Evolutionary conservation across 2,113 vertebrate species (phyloP).

Genomic region (Embiotoca jacksoni): DNA sequence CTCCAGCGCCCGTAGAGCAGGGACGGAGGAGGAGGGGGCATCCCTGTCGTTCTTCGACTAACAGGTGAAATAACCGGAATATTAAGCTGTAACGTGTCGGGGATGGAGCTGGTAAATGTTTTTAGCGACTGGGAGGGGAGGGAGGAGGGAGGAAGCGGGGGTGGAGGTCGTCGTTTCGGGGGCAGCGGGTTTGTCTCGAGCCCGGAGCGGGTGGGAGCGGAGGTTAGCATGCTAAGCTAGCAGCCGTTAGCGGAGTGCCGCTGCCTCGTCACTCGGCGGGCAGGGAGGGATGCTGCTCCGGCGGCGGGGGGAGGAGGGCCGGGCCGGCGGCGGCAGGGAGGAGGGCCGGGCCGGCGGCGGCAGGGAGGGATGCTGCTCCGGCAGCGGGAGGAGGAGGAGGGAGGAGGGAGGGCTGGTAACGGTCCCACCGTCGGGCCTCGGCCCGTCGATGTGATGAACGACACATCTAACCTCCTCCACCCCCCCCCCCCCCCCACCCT

Average conservation of each 20-base stretch:
- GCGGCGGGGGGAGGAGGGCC: no score
- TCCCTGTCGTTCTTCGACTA: conserved; percentile 63
- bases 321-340: no score
- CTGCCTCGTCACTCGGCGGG: conserved; percentile 73
- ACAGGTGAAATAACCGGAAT: conserved; percentile 68
- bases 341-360: no score
- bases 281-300: conserved; percentile 68
- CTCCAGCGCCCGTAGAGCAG: conserved; percentile 69
- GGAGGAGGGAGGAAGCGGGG: neutral
- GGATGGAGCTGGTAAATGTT: neutral
- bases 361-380: no score
- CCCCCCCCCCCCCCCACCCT: neutral
- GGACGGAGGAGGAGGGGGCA: conserved; percentile 62
- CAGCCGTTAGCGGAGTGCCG: conserved; percentile 52
- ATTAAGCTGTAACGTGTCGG: neutral
- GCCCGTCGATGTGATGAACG: conserved; percentile 60
- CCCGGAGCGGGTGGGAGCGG: conserved; percentile 51
- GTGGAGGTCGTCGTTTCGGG: conserved; percentile 8
- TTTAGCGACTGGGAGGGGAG: neutral
- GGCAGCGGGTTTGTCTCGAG: conserved; percentile 31
- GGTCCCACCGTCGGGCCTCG: conserved; percentile 57
- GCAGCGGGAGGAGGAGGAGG: conserved; percentile 2
- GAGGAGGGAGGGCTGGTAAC: conserved; percentile 31
- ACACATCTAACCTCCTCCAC: conserved; percentile 18
- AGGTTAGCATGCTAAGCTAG: conserved; percentile 65